phyloP scores from a whole-genome alignment of 2,888 invertebrate genomes.

The Chelonus formosanus region DNA sequence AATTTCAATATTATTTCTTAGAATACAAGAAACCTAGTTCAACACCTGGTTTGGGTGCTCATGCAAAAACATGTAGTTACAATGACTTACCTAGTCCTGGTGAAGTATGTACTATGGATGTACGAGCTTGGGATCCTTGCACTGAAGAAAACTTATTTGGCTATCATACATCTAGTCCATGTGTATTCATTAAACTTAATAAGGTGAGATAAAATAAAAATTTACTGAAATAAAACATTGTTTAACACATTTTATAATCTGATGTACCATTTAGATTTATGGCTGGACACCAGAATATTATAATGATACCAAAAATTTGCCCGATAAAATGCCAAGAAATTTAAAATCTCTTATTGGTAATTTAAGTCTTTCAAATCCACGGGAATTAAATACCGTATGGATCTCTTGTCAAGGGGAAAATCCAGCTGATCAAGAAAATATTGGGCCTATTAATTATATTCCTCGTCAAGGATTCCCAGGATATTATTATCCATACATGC shows the following conservation, averaged over 20 bases:
- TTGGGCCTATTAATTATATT: slow-evolving; percentile 84
- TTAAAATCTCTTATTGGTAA: slow-evolving; percentile 75
- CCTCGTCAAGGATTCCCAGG: slow-evolving; percentile 87
- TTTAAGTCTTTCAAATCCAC: slow-evolving; percentile 64
- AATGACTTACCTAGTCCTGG: slow-evolving; percentile 75
- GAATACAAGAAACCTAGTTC: slow-evolving; percentile 79
- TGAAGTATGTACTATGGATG: slow-evolving; percentile 88
- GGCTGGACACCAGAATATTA: slow-evolving; percentile 89
- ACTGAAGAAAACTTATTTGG: slow-evolving; percentile 86
- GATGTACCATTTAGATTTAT: slow-evolving; percentile 71
- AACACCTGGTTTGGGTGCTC: slow-evolving; percentile 77
- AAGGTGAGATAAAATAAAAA: slow-evolving; percentile 67
- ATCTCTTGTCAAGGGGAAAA: slow-evolving; percentile 95
- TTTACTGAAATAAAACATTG: not conserved
- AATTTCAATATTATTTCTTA: slow-evolving; percentile 56
- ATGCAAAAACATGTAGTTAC: slow-evolving; percentile 80
- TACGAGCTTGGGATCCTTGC: slow-evolving; percentile 82
- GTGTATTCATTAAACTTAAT: slow-evolving; percentile 94
- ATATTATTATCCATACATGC: slow-evolving; percentile 88
- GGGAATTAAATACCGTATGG: slow-evolving; percentile 84
- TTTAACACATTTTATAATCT: not conserved
- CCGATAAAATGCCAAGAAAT: slow-evolving; percentile 75
- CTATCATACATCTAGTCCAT: slow-evolving; percentile 91
- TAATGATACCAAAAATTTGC: slow-evolving; percentile 75
- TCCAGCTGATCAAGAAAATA: slow-evolving; percentile 90